Conservation (phyloP, 1,140 invertebrate species). For the Apis dorsata region DNA sequence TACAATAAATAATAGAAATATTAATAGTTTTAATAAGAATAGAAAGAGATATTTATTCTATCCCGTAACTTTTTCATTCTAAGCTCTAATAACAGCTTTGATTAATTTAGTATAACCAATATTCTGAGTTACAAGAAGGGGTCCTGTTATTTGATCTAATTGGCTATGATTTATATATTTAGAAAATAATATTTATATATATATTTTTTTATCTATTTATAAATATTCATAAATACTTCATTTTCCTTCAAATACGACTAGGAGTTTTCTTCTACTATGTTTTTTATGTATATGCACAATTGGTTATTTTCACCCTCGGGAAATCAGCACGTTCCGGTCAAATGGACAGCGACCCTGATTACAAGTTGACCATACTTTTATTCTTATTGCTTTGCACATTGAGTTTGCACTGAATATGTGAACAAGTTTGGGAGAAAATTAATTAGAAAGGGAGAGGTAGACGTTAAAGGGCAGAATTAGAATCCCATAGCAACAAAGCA, state of each 20-base stretch:
- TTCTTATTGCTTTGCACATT: constrained; percentile 64
- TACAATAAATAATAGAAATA: constrained; percentile 19
- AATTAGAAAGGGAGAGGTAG: constrained; percentile 65
- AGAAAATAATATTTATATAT: neutral
- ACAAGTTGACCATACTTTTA: constrained; percentile 56
- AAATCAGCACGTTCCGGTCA: constrained; percentile 48
- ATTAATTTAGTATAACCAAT: constrained; percentile 13
- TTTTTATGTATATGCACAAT: constrained; percentile 52
- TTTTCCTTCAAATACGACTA: constrained; percentile 38
- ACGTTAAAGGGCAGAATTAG: constrained; percentile 71
- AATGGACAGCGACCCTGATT: constrained; percentile 57
- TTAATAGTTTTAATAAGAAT: constrained; percentile 16
- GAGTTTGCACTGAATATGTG: constrained; percentile 59
- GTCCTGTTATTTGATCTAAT: constrained; percentile 52
- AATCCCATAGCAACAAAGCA: constrained; percentile 78
- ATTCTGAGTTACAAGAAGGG: constrained; percentile 22
- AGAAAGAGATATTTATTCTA: constrained; percentile 20
- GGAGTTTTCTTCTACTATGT: constrained; percentile 44
- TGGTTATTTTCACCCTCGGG: constrained; percentile 50
- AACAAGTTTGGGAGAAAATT: constrained; percentile 59
- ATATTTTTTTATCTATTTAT: neutral
- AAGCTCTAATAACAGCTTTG: constrained; percentile 28
- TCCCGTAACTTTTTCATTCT: constrained; percentile 38
- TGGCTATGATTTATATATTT: constrained; percentile 4
- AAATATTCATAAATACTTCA: constrained; percentile 3